A percentile compares a stretch with the other conserved stretches of the same genome.
Evolutionary conservation across 2,797 vertebrate genomes (phyloP).

Genomic region (Cirrhinus molitorella): DNA sequence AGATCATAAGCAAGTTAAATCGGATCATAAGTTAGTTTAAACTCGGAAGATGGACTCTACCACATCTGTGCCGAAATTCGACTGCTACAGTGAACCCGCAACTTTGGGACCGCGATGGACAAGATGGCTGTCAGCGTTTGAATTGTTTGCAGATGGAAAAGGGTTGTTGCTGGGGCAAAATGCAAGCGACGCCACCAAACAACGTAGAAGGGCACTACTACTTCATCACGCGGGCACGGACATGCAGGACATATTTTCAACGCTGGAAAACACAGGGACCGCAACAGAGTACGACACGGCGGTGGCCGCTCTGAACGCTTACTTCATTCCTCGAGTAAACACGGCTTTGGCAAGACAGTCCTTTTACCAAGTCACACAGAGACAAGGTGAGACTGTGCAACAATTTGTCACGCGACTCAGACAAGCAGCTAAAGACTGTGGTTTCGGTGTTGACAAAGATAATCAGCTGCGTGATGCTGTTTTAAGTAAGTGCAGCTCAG

Average conservation of each 20-base stretch:
- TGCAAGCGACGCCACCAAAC: neutral
- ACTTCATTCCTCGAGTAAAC: constrained; percentile 46
- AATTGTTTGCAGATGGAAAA: neutral
- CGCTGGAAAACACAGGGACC: neutral
- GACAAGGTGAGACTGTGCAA: constrained; percentile 49
- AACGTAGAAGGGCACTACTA: constrained; percentile 37
- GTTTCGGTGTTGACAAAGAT: neutral
- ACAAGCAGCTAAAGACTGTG: constrained; percentile 36
- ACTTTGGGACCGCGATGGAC: neutral
- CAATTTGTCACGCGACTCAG: constrained; percentile 36
- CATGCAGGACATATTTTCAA: constrained; percentile 45
- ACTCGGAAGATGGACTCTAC: no score
- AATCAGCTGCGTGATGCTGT: constrained; percentile 47
- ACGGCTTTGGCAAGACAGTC: constrained; percentile 11
- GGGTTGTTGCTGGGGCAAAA: neutral
- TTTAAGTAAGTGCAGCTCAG: constrained; percentile 36
- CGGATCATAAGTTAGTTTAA: neutral
- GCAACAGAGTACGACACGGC: neutral
- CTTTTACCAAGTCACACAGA: constrained; percentile 40
- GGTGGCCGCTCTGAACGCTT: neutral
- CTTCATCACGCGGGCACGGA: constrained; percentile 35
- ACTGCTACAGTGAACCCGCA: neutral
- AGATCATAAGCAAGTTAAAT: neutral
- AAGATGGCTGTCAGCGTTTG: neutral
- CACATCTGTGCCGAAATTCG: neutral